Evolutionary conservation across 2,888 invertebrate species (phyloP).

Genomic region (Cheilosia grossa): DNA sequence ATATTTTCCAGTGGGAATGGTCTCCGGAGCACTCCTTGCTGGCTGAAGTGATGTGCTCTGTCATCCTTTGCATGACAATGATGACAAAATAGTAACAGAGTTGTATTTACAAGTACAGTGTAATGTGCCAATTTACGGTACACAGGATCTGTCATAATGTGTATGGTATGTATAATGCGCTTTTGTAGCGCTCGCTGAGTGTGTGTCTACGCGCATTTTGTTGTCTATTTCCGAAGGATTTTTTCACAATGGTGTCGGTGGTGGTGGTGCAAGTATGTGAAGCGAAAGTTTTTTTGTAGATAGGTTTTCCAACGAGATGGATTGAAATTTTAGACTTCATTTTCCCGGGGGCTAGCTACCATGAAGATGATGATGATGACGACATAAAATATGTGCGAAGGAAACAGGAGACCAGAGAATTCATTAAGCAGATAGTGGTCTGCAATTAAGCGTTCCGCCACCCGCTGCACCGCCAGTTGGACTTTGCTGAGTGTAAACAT

Average conservation of each 20-base stretch:
- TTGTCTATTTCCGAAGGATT: slow-evolving; percentile 24
- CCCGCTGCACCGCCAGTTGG: background rate
- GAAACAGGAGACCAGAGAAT: slow-evolving; percentile 57
- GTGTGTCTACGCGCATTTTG: background rate
- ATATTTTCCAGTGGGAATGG: slow-evolving; percentile 16
- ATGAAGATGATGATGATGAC: slow-evolving; percentile 2
- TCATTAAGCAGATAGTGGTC: slow-evolving; percentile 60
- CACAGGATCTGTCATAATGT: slow-evolving; percentile 35
- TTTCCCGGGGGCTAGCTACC: background rate
- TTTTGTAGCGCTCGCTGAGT: background rate
- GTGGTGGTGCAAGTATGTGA: slow-evolving; percentile 2
- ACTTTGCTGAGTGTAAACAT: slow-evolving; percentile 36
- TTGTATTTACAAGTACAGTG: slow-evolving; percentile 37
- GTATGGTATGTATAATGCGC: slow-evolving; percentile 8
- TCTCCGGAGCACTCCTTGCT: background rate
- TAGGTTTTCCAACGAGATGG: slow-evolving; percentile 21
- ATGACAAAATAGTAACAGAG: slow-evolving; percentile 46
- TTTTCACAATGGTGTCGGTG: background rate
- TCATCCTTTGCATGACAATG: slow-evolving; percentile 18
- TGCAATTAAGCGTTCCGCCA: slow-evolving; percentile 55
- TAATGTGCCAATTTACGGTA: slow-evolving; percentile 53
- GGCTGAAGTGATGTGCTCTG: slow-evolving; percentile 20
- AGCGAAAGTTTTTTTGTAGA: slow-evolving; percentile 20
- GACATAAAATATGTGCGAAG: background rate
- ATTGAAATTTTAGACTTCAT: slow-evolving; percentile 34